These are phyloP conservation scores for Epizoanthus illoricatus DNA, from an alignment of 92 coral and sea anemone species.

Conservation along the genomic window DNA sequence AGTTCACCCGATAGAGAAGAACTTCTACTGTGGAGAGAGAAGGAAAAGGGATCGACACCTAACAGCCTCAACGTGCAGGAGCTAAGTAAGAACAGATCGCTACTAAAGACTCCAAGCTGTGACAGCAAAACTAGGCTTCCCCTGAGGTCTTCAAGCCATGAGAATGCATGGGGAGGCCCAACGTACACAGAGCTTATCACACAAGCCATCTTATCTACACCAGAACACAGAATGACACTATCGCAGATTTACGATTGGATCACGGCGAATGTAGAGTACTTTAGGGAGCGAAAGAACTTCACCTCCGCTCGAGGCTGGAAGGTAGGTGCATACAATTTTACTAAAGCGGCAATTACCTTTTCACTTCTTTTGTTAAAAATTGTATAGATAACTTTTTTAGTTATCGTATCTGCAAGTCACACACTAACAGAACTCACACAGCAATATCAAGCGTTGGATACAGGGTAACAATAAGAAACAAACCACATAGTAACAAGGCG, in stretches of 20 bases:
- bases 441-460: constrained; percentile 21
- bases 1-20: constrained; percentile 18
- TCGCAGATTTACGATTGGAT: constrained; percentile 43
- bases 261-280: constrained; percentile 33
- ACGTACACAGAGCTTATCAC: constrained; percentile 42
- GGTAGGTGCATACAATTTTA: background rate
- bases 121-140: background rate
- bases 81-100: background rate
- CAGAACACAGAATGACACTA: constrained; percentile 34
- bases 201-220: constrained; percentile 37
- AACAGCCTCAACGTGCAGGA: background rate
- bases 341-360: background rate
- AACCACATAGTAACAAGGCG: background rate
- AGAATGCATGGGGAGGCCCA: constrained; percentile 39
- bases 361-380: background rate
- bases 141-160: constrained; percentile 27
- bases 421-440: background rate
- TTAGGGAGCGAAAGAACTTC: constrained; percentile 31
- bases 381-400: background rate
- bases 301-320: constrained; percentile 43
- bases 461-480: constrained; percentile 25
- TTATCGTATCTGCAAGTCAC: background rate
- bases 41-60: background rate
- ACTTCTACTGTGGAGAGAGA: background rate
- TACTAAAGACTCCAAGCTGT: constrained; percentile 13